These are phyloP conservation scores for Porites rus DNA, from an alignment of 92 coral and sea anemone species.

Conservation along the genomic window DNA sequence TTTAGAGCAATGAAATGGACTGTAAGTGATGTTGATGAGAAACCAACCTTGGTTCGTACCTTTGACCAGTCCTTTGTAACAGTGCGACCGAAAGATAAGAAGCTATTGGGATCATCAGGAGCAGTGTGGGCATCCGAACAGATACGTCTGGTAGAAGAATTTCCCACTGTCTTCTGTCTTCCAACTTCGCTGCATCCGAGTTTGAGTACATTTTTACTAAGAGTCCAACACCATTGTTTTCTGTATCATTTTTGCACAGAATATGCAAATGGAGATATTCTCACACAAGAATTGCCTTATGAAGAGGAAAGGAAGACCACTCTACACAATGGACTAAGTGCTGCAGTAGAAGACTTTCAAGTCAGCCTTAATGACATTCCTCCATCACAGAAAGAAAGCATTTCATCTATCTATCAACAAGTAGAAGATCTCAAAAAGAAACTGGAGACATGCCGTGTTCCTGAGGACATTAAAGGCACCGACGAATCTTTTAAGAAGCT, in stretches of 20 bases:
- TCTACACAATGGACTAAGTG: conserved; percentile 37
- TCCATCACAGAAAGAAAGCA: conserved; percentile 22
- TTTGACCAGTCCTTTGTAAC: conserved; percentile 48
- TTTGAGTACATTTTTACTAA: conserved; percentile 3
- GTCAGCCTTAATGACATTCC: conserved; percentile 3
- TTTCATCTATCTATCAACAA: neutral
- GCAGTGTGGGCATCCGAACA: conserved; percentile 44
- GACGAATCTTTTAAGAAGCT: neutral
- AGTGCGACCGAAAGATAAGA: conserved; percentile 34
- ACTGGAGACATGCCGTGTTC: conserved; percentile 13
- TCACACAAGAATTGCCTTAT: conserved; percentile 21
- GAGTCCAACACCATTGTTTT: conserved; percentile 23
- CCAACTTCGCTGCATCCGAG: conserved; percentile 25
- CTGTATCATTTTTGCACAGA: conserved; percentile 33
- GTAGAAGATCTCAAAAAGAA: conserved; percentile 4
- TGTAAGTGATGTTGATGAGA: conserved; percentile 25
- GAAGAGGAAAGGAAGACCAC: conserved; percentile 44
- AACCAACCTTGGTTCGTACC: conserved; percentile 30
- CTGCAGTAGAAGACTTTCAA: conserved; percentile 14
- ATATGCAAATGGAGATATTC: conserved; percentile 28
- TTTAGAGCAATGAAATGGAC: conserved; percentile 46
- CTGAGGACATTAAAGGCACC: neutral
- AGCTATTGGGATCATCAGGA: conserved; percentile 39
- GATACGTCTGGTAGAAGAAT: conserved; percentile 34
- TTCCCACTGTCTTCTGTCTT: conserved; percentile 23